Percentiles rank a stretch among this genome's conserved stretches.
Conservation (phyloP, 2,113 vertebrate genomes). For the Pangasianodon hypophthalmus region DNA sequence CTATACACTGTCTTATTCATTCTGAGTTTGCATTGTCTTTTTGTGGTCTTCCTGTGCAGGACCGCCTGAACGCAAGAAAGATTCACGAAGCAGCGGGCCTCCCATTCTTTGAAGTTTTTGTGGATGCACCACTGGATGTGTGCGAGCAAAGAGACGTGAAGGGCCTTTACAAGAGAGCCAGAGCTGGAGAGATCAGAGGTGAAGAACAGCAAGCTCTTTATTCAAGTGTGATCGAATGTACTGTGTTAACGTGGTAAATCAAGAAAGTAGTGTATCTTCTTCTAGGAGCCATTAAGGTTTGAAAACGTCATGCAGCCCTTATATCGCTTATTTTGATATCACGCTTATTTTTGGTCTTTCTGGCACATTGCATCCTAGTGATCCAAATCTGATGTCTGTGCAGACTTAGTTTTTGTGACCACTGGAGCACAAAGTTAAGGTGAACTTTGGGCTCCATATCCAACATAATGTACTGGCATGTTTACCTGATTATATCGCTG, state of each 20-base stretch:
- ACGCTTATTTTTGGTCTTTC: background rate
- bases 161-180: constrained; percentile 94
- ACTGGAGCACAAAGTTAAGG: background rate
- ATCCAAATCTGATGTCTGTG: background rate
- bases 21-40: background rate
- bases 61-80: constrained; percentile 91
- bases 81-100: constrained; percentile 92
- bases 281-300: background rate
- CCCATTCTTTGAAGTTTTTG: constrained; percentile 98
- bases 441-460: background rate
- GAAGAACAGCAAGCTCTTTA: background rate
- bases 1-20: background rate
- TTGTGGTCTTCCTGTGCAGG: constrained; percentile 68
- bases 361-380: background rate
- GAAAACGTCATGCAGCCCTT: background rate
- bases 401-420: background rate
- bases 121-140: constrained; percentile 93
- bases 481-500: background rate
- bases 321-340: background rate
- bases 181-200: constrained; percentile 98
- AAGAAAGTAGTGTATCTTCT: background rate
- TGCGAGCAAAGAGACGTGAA: constrained; percentile 97
- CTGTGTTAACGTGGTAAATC: background rate
- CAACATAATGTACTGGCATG: too few relatives aligned
- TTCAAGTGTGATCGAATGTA: background rate